Evolutionary conservation across 2,113 vertebrate genomes (phyloP), one percentile per base, ranked within the genome.

Genomic region (Ascaphus truei): DNA sequence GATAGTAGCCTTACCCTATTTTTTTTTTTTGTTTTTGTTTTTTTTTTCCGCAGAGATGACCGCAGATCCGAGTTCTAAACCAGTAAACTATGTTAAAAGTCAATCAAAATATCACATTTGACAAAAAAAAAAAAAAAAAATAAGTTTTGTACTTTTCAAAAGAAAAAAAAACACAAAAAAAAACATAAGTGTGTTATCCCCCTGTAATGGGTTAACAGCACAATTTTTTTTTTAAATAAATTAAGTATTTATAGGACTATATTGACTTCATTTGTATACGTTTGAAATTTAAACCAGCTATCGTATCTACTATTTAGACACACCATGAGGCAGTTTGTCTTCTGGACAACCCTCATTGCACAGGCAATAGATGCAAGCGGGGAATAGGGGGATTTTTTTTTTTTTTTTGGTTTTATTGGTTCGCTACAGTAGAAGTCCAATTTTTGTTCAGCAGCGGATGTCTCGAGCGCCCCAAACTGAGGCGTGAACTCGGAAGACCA

Each of bases 171-270:
- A 39, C 10, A 47, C 16, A 47, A 18, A 43, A 25, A 33, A 23
- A 22, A 16, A 26, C 33, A 51, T n/a, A 82, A 85, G 86, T 85
- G 90, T 80, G 89, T 91, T 90, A 82, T 83, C 84, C 87, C 66
- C 66, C 41, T 82, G 69, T 83, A 84, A 86, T 86, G 88, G 90
- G 90, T 88, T 85, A 89, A 90, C 89, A 86, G 89, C 90, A 90
- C 87, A 91, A 89, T 86, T 90, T 91, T 91, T 91, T 91, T 85
- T 90, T 79, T 77, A 88, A 85, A 83, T 84, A 87, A 91, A 90
- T 91, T 91, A 91, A 90, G 88, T 89, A 92, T 92, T 92, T 92
- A 91, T 92, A 92, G 90, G 89, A 90, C 88, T 85, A 83, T 91
- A 92, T 77, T 83, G 88, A 90, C 85, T 91, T 92, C 84, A 85